These are phyloP conservation scores for Chirona hameri DNA, from an alignment of 2,888 invertebrate genomes.

Conservation along the genomic window DNA sequence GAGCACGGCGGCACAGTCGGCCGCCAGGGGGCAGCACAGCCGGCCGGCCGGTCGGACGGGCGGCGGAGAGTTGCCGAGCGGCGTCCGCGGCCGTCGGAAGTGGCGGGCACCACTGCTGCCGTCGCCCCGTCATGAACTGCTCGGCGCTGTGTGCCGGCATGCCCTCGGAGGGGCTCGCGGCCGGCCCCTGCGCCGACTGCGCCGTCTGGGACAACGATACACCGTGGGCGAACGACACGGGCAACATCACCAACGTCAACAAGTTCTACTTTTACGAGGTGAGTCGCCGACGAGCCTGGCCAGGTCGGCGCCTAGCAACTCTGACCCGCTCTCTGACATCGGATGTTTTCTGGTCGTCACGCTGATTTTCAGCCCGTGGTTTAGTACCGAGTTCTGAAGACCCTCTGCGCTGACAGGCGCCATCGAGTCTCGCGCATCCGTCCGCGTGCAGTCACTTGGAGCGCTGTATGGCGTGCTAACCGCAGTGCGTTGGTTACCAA, in stretches of 20 bases:
- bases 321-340: no score
- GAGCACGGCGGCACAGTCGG: neutral
- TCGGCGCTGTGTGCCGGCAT: neutral
- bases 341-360: no score
- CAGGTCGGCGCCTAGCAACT: no score
- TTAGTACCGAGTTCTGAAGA: no score
- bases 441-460: no score
- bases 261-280: constrained; percentile 23
- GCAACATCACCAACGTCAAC: neutral
- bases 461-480: no score
- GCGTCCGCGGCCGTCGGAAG: neutral
- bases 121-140: neutral
- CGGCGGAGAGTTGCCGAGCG: neutral
- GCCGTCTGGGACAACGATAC: neutral
- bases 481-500: no score
- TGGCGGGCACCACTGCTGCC: neutral
- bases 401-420: no score
- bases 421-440: no score
- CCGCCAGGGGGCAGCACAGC: neutral
- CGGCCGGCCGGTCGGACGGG: neutral
- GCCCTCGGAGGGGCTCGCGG: neutral
- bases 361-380: no score
- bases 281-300: neutral
- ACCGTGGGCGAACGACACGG: neutral
- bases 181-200: neutral